These are phyloP conservation scores for Rhopalosiphum maidis DNA, from an alignment of 1,140 invertebrate species.

Conservation along the genomic window DNA sequence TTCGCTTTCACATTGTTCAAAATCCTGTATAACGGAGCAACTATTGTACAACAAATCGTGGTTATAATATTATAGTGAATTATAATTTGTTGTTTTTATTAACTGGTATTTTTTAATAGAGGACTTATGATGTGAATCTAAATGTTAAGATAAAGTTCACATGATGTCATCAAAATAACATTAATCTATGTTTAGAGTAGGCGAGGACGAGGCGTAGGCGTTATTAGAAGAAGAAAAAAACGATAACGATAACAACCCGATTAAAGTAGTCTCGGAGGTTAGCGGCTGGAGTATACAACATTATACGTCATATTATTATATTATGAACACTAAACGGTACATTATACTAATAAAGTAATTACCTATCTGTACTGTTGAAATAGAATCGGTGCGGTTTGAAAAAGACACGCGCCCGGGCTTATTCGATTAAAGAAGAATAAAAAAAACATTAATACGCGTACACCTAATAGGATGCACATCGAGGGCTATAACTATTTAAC, in stretches of 20 bases:
- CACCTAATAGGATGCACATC: background rate
- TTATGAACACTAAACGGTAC: background rate
- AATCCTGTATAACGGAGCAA: background rate
- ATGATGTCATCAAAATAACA: background rate
- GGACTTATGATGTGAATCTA: background rate
- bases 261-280: background rate
- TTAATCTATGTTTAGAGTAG: background rate
- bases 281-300: background rate
- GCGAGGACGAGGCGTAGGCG: background rate
- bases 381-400: background rate
- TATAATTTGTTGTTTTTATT: background rate
- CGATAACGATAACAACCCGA: background rate
- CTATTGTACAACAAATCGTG: background rate
- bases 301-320: background rate
- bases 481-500: background rate
- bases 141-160: background rate
- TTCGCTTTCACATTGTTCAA: background rate
- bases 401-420: background rate
- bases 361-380: background rate
- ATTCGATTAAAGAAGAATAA: background rate
- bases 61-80: background rate
- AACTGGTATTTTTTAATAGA: background rate
- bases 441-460: background rate
- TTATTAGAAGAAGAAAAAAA: background rate
- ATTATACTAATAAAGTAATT: conserved; percentile 26